Evolutionary conservation across 1,140 invertebrate species (phyloP).

Genomic region (Melanaphis sacchari): DNA sequence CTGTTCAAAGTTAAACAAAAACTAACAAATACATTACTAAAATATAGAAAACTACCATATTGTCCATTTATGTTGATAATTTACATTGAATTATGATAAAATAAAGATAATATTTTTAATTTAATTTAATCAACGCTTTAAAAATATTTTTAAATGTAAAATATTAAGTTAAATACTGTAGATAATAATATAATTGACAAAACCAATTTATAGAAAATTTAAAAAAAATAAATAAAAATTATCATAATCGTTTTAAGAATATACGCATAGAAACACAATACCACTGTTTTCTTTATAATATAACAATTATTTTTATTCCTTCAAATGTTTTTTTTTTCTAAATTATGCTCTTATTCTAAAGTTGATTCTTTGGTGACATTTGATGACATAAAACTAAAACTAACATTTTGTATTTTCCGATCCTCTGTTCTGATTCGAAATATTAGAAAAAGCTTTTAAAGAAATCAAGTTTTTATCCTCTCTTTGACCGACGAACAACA

Average conservation of each 20-base stretch:
- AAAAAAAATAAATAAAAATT: background rate
- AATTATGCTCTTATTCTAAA: background rate
- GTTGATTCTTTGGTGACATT: background rate
- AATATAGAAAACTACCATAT: background rate
- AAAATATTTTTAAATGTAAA: background rate
- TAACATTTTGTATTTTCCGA: conserved; percentile 35
- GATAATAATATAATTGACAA: background rate
- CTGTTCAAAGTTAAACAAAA: background rate
- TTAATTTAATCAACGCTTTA: no score
- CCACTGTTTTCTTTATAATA: background rate
- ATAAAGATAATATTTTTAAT: background rate
- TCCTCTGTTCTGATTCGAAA: background rate
- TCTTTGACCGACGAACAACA: background rate
- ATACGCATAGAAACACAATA: background rate
- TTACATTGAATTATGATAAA: background rate
- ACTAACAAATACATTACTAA: background rate
- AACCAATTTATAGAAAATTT: background rate
- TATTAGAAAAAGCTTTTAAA: conserved; percentile 56
- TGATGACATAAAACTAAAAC: conserved; percentile 25
- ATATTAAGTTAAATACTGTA: background rate
- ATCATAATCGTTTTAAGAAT: background rate
- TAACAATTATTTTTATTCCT: background rate
- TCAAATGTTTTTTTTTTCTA: background rate
- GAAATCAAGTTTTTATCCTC: conserved; percentile 30
- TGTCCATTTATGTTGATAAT: background rate